These are phyloP conservation scores for Campylorhamphus procurvoides DNA, from an alignment of 2,113 vertebrate species.

Conservation along the genomic window DNA sequence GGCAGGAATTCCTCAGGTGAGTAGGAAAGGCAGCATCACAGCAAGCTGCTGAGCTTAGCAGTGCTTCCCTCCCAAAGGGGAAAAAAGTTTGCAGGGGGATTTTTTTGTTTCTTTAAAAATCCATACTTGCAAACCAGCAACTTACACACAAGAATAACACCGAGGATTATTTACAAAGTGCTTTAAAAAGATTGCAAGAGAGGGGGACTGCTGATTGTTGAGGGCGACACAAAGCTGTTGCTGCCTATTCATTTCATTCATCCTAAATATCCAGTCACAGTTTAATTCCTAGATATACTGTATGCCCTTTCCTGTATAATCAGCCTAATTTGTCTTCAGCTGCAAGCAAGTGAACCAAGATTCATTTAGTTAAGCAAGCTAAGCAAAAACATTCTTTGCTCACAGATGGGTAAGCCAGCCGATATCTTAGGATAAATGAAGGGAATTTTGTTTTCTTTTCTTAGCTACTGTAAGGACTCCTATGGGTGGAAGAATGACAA, in stretches of 20 bases:
- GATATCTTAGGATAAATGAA: constrained; percentile 17
- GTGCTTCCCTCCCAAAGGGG: neutral
- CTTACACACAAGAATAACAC: neutral
- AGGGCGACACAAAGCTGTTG: constrained; percentile 18
- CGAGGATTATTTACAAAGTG: constrained; percentile 16
- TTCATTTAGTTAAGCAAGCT: constrained; percentile 49
- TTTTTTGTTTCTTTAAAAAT: neutral
- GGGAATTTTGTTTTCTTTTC: constrained; percentile 49
- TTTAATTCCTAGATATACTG: constrained; percentile 54
- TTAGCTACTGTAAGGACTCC: constrained; percentile 15
- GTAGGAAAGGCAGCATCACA: neutral
- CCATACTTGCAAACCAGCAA: neutral
- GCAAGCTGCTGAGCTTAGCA: neutral
- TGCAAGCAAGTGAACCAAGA: constrained; percentile 47
- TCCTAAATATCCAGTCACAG: neutral
- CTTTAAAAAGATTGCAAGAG: neutral
- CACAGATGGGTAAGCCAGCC: constrained; percentile 34
- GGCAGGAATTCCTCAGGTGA: neutral
- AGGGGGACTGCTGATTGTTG: constrained; percentile 19
- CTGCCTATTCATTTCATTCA: constrained; percentile 56
- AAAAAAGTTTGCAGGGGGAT: neutral
- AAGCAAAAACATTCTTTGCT: constrained; percentile 45
- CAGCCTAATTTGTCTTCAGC: constrained; percentile 55
- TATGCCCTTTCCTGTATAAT: constrained; percentile 41
- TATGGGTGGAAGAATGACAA: neutral